Percentiles rank a stretch among this genome's conserved stretches.
Evolutionary conservation across 1,140 invertebrate genomes (phyloP).

Genomic region (Drosophila pseudoobscura): DNA sequence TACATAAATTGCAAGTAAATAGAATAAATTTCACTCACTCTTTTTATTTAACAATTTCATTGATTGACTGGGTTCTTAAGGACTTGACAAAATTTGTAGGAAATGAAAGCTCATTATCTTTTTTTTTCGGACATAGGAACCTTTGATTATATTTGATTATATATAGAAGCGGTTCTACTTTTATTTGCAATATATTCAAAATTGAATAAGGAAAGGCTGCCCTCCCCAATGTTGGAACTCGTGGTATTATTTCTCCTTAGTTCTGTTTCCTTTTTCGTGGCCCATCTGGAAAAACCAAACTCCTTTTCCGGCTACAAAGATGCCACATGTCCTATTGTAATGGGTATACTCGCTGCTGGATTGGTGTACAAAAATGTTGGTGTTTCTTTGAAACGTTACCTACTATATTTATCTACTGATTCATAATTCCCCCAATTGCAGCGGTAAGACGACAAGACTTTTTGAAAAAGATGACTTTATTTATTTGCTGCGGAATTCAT

Average conservation of each 20-base stretch:
- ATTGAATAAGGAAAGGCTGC: background rate
- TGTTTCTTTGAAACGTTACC: background rate
- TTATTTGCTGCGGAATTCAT: conserved; percentile 29
- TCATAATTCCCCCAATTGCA: conserved; percentile 1
- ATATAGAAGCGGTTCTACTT: background rate
- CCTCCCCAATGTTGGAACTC: conserved; percentile 39
- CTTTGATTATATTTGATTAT: background rate
- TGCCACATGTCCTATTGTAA: conserved; percentile 7
- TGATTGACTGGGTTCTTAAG: conserved; percentile 27
- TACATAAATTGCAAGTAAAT: conserved; percentile 80
- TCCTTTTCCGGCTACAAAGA: background rate
- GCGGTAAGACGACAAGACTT: background rate
- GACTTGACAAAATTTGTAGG: background rate
- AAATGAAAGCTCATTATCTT: background rate
- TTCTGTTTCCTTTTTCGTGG: conserved; percentile 26
- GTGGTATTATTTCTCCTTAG: conserved; percentile 26
- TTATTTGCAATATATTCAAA: background rate
- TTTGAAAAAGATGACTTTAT: conserved; percentile 69
- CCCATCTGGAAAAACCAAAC: conserved; percentile 19
- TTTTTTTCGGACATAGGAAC: no score
- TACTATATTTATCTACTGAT: background rate
- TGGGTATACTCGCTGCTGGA: conserved; percentile 5
- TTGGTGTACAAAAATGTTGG: conserved; percentile 39
- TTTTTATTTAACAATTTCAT: conserved; percentile 67
- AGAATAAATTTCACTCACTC: conserved; percentile 79